These are phyloP conservation scores for Molanna angustata DNA, from an alignment of 2,888 invertebrate species.

Conservation along the genomic window DNA sequence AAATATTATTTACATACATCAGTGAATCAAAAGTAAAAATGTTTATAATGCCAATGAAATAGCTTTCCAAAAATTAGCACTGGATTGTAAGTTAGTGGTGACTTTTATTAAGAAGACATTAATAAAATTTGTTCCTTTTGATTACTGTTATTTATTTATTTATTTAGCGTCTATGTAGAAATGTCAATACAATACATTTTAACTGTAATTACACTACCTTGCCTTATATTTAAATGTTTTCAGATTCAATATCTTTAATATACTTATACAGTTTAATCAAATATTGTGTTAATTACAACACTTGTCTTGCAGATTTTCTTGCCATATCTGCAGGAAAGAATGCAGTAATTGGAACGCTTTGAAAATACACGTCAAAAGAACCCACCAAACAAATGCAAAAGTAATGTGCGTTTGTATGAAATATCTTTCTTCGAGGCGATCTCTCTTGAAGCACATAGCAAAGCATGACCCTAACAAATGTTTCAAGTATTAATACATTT, in stretches of 20 bases:
- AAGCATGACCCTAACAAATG: constrained; percentile 34
- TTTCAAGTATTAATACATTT: constrained; percentile 10
- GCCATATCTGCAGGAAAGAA: constrained; percentile 35
- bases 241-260: no score
- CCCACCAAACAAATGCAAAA: constrained; percentile 34
- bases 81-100: no score
- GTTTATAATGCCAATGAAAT: no score
- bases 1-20: background rate
- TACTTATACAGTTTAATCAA: no score
- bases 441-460: constrained; percentile 34
- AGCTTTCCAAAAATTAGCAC: no score
- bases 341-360: constrained; percentile 35
- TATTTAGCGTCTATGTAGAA: no score
- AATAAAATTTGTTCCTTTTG: no score
- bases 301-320: constrained; percentile 24
- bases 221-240: no score
- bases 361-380: constrained; percentile 32
- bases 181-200: no score
- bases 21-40: constrained; percentile 2
- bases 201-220: no score
- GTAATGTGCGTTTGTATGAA: constrained; percentile 36
- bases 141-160: no score
- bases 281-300: background rate
- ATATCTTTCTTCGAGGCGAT: constrained; percentile 34
- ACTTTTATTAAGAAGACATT: no score